Evolutionary conservation across 1,140 invertebrate species (phyloP).

Genomic region (Mercenaria mercenaria): DNA sequence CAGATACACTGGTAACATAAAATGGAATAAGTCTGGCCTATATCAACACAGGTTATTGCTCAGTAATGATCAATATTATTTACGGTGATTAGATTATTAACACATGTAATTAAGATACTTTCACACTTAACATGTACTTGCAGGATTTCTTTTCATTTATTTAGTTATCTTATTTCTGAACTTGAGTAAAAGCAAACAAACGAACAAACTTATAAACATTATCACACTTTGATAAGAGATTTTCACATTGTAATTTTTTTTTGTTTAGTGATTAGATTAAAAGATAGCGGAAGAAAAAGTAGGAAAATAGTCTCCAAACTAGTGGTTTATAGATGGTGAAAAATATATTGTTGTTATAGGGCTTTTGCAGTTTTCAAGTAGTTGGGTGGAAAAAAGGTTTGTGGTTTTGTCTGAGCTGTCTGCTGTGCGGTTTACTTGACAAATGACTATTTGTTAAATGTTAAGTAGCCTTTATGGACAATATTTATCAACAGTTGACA

Average conservation of each 20-base stretch:
- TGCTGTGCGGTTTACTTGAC: background rate
- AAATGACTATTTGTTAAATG: background rate
- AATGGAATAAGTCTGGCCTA: background rate
- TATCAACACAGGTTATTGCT: background rate
- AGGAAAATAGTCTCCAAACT: background rate
- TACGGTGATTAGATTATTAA: background rate
- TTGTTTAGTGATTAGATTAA: background rate
- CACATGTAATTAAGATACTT: background rate
- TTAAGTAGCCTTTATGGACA: background rate
- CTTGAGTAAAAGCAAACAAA: too few relatives aligned
- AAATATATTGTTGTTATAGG: background rate
- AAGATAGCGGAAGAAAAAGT: background rate
- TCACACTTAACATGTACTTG: too few relatives aligned
- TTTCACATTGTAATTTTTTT: background rate
- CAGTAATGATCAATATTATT: background rate
- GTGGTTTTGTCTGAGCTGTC: background rate
- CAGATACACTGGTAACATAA: too few relatives aligned
- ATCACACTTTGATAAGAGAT: background rate
- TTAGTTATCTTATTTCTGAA: too few relatives aligned
- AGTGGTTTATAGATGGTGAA: background rate
- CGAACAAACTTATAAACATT: too few relatives aligned
- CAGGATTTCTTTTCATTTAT: too few relatives aligned
- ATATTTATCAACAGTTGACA: background rate
- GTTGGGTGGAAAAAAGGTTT: background rate
- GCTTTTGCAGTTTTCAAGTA: background rate